Conservation (phyloP, 2,888 invertebrate species). For the Eupithecia inturbata region DNA sequence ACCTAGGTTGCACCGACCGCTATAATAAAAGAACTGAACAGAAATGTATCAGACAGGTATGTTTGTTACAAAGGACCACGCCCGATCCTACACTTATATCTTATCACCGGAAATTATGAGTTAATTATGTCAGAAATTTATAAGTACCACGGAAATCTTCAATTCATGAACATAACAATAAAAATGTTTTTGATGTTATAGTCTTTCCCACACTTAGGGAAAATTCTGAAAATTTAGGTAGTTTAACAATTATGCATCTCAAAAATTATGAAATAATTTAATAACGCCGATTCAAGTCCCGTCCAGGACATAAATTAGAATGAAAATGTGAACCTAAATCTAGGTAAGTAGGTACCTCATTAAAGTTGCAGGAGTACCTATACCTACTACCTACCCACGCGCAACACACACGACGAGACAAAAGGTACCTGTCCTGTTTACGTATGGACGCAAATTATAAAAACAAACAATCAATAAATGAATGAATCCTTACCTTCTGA, state of each 20-base stretch:
- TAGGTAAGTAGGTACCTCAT: background rate
- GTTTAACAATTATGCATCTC: too few species aligned
- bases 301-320: background rate
- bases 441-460: background rate
- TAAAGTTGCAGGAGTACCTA: background rate
- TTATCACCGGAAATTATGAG: background rate
- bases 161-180: too few species aligned
- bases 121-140: too few species aligned
- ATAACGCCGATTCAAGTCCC: too few species aligned
- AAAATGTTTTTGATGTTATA: background rate
- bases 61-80: too few species aligned
- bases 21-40: background rate
- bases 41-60: background rate
- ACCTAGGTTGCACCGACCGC: background rate
- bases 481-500: conserved; percentile 15
- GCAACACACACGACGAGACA: background rate
- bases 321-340: background rate
- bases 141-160: too few species aligned
- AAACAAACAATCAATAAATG: background rate
- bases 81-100: background rate
- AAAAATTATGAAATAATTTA: too few species aligned
- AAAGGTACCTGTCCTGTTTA: background rate
- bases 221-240: too few species aligned
- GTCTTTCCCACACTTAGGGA: background rate
- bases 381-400: background rate